Conservation (phyloP, 2,888 invertebrate species). For the Drosophila koepferae region DNA sequence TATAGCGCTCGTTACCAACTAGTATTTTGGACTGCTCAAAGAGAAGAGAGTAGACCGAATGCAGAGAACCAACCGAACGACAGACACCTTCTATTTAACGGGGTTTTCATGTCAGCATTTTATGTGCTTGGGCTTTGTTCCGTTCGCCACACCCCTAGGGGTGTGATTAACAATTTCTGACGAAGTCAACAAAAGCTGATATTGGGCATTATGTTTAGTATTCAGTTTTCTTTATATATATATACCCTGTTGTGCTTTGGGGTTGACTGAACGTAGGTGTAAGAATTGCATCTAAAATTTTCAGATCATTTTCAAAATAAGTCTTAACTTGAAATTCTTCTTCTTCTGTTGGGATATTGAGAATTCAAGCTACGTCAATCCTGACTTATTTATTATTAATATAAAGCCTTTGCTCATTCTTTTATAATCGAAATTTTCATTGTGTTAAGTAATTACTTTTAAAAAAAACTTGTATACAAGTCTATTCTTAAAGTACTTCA, state of each 20-base stretch:
- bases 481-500: not conserved
- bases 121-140: constrained; percentile 34
- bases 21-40: constrained; percentile 25
- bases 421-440: not conserved
- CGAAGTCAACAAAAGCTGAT: constrained; percentile 41
- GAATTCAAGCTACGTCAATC: too few relatives aligned
- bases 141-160: constrained; percentile 38
- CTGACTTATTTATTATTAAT: too few relatives aligned
- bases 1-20: constrained; percentile 26
- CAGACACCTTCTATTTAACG: constrained; percentile 59
- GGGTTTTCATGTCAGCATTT: constrained; percentile 74
- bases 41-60: constrained; percentile 6
- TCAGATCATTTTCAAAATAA: too few relatives aligned
- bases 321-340: too few relatives aligned
- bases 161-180: constrained; percentile 6
- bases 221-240: not conserved
- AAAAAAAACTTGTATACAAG: not conserved
- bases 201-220: constrained; percentile 13
- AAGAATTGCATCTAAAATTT: too few relatives aligned
- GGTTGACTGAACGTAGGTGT: not conserved
- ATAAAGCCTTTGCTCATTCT: too few relatives aligned
- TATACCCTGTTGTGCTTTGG: not conserved
- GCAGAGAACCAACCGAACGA: not conserved
- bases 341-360: too few relatives aligned
- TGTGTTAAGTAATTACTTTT: not conserved